phyloP scores from a whole-genome alignment of 2,113 vertebrate species.

The Sitta europaea region DNA sequence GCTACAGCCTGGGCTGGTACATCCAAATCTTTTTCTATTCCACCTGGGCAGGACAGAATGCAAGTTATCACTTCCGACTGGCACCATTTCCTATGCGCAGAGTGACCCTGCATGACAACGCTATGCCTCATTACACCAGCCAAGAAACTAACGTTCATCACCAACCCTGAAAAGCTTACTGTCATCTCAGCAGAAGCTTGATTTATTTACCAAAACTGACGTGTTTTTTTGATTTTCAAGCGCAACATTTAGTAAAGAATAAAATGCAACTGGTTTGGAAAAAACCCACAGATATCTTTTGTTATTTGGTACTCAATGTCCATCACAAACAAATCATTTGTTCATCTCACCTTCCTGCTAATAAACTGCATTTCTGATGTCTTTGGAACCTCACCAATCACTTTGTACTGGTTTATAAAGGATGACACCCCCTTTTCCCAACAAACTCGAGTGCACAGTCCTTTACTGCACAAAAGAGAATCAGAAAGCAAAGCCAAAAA shows the following conservation, averaged over 20 bases:
- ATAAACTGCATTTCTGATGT: background rate
- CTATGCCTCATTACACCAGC: conserved; percentile 47
- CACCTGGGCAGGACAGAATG: conserved; percentile 65
- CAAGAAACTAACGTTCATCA: conserved; percentile 38
- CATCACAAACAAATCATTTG: background rate
- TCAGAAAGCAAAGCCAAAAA: background rate
- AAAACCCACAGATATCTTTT: background rate
- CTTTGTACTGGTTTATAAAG: background rate
- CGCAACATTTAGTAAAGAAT: background rate
- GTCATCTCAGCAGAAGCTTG: background rate
- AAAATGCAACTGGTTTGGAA: background rate
- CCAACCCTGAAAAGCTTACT: background rate
- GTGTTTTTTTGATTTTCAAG: background rate
- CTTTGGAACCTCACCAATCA: background rate
- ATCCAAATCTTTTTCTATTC: conserved; percentile 31
- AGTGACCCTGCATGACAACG: conserved; percentile 31
- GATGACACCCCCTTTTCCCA: background rate
- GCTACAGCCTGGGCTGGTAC: background rate
- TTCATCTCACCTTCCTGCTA: background rate
- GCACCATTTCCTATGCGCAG: conserved; percentile 21
- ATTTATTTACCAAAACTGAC: background rate
- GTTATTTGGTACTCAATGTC: background rate
- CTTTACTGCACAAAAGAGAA: background rate
- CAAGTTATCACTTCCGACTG: conserved; percentile 54
- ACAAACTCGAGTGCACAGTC: fast-evolving